Base-by-base conservation (phyloP, 2,797 vertebrate genomes). In the Muscicapa comitata region DNA sequence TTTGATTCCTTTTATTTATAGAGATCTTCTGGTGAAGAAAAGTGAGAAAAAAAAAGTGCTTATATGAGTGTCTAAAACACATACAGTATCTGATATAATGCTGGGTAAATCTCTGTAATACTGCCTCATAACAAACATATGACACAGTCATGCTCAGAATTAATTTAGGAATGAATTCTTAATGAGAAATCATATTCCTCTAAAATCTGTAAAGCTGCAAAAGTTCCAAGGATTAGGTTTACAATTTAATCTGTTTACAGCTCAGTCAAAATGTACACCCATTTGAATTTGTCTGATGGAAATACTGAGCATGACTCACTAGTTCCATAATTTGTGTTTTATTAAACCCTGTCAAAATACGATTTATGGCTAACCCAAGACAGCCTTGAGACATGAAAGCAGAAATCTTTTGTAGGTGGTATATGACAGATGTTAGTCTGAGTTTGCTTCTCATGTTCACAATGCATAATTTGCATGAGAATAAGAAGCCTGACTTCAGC, bases 301-400 rank as follows among this genome's bases (percentile, higher is more conserved):
- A 96, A 95, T 86, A 77, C 62, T 70, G 78, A 95, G 37, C 62
- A 86, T 92, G 91, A 94, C 66, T 93, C 89, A 94, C 77, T 86
- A 90, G 68, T 91, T 90, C 86, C 11, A 25, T 97, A 93, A 95
- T 96, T 95, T 93, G 73, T 96, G 87, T 96, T 97, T 95, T 96
- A 95, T 96, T 92, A 95, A 97, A 96, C 72, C n/a, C 62, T 94
- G 96, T 96, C 96, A 97, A 96, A 97, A 97, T 94, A 95, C 29
- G 0, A 95, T 96, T 96, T 94, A 92, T 90, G 92, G 91, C 86
- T 94, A 94, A 96, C 71, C 63, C 57, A 82, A 94, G 88, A 78
- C 78, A 90, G 78, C 82, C 84, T 38, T 91, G 62, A 93, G 77
- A 95, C 86, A 86, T 3, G 9, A 95, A 96, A 95, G 65, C 55